Evolutionary conservation across 2,113 vertebrate genomes (phyloP), one percentile per base, ranked within the genome.

Genomic region (Coptodon bakossiorum): DNA sequence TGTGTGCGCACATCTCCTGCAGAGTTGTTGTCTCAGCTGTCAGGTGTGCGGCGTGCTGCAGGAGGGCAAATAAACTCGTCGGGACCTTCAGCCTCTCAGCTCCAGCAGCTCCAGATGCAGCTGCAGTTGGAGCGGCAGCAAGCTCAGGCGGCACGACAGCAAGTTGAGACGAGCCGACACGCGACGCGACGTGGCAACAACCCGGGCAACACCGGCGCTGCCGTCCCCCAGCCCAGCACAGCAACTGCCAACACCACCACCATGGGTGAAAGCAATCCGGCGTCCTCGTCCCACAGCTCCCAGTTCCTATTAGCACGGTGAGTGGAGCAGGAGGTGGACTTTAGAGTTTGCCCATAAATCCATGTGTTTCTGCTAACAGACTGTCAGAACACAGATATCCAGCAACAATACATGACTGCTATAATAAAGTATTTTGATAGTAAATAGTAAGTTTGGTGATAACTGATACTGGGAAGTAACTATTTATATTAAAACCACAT

Each of bases 41-140:
- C 99, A 63, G 99, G 98, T 6, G 98, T 99, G 93, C 97, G 98
- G 53, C 98, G 98, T 91, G 98, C 98, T 5, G 98, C 99, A 29
- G 99, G 98, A 90, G 99, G 99, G 85, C 98, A 99, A 93, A 98
- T 99, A 63, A 99, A 99, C 94, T 99, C 98, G 16, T 98, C 99
- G 12, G 98, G 98, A 91, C 98, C 99, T 73, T 99, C 98, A 8
- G 98, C 98, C 61, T 99, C 98, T 38, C 99, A 99, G 93, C 97
- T 99, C 93, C 98, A 99, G 93, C 99, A 99, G 93, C 96, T 99
- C 94, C 99, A 99, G 96, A 99, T 99, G 99, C 99, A 99, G 91
- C 97, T 99, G 96, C 98, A 99, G 96, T 89, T 99, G 78, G 98
- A 99, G 88, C 93, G 99, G 50, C 99, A 99, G 73, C 99, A 99